Evolutionary conservation across 2,797 vertebrate species (phyloP).

Genomic region (Cygnus olor): DNA sequence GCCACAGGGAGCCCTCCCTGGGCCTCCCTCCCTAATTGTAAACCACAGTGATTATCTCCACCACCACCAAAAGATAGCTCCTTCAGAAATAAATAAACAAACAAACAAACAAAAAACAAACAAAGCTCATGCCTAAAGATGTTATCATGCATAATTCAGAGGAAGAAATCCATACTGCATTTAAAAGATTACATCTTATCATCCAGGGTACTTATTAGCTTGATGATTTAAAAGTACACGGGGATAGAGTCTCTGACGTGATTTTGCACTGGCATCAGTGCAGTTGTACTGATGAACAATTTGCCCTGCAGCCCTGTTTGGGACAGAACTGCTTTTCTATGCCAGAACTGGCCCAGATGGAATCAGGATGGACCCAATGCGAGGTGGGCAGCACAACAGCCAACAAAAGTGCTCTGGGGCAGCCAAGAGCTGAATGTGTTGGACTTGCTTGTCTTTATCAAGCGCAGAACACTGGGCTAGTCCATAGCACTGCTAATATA

Average conservation of each 20-base stretch:
- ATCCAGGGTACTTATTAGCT: slow-evolving; percentile 64
- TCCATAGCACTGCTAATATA: background rate
- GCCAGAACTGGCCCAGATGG: background rate
- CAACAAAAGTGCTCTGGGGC: background rate
- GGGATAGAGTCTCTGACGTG: slow-evolving; percentile 4
- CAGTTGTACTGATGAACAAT: background rate
- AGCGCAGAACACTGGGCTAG: background rate
- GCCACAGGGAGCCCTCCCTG: background rate
- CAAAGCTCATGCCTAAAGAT: slow-evolving; percentile 36
- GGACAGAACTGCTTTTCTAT: background rate
- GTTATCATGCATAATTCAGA: slow-evolving; percentile 68
- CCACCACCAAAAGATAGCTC: background rate
- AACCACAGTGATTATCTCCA: background rate
- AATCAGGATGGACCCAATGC: fast-evolving
- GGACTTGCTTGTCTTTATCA: background rate
- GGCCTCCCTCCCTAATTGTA: background rate
- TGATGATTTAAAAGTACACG: slow-evolving; percentile 51
- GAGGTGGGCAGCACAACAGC: background rate
- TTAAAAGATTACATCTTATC: slow-evolving; percentile 75
- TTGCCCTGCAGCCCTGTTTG: background rate
- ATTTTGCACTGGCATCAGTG: background rate
- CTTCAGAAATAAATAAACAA: background rate
- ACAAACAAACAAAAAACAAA: background rate
- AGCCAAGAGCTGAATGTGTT: background rate
- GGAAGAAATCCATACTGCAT: slow-evolving; percentile 71